Percentiles rank a stretch among this genome's conserved stretches.
Conservation (phyloP, 2,797 vertebrate genomes). For the Danio albolineatus region DNA sequence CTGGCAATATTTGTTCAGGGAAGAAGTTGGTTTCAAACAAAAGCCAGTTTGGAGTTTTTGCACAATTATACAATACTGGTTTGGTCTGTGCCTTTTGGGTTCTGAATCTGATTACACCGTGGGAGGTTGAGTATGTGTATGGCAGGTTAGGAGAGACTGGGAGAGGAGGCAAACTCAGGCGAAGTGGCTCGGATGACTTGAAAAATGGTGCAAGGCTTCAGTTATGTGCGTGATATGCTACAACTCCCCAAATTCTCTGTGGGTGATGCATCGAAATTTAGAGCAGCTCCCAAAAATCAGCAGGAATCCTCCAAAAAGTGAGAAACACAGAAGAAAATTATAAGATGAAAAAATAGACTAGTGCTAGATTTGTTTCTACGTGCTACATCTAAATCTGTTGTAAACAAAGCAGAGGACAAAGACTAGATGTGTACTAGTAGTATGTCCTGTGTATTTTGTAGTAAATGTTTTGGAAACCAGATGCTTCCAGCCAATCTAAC, state of each 20-base stretch:
- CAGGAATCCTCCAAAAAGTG: conserved; percentile 10
- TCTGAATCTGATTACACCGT: conserved; percentile 42
- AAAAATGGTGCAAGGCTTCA: conserved; percentile 43
- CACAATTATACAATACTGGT: conserved; percentile 16
- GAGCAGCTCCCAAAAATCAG: conserved; percentile 29
- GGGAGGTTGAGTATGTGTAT: conserved; percentile 26
- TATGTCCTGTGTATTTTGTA: conserved; percentile 5
- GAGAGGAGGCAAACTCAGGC: conserved; percentile 9
- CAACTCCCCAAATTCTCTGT: conserved; percentile 20
- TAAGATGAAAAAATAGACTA: conserved; percentile 36
- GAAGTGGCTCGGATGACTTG: conserved; percentile 28
- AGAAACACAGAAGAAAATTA: not conserved
- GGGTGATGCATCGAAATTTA: conserved; percentile 36
- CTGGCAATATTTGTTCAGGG: conserved; percentile 13
- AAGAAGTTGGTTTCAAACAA: conserved; percentile 2
- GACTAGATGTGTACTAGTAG: not conserved
- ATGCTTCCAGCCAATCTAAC: conserved; percentile 24
- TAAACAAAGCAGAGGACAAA: conserved; percentile 12
- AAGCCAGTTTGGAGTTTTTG: not conserved
- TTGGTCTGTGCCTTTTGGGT: conserved; percentile 34
- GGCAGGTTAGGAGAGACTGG: conserved; percentile 12
- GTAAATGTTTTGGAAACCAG: conserved; percentile 18
- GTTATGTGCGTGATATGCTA: conserved; percentile 14
- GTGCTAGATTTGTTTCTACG: conserved; percentile 30
- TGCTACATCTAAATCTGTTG: conserved; percentile 27